A percentile compares a stretch with the other conserved stretches of the same genome.
Conservation (phyloP, 1,140 invertebrate genomes). For the Tetraneura akinire region DNA sequence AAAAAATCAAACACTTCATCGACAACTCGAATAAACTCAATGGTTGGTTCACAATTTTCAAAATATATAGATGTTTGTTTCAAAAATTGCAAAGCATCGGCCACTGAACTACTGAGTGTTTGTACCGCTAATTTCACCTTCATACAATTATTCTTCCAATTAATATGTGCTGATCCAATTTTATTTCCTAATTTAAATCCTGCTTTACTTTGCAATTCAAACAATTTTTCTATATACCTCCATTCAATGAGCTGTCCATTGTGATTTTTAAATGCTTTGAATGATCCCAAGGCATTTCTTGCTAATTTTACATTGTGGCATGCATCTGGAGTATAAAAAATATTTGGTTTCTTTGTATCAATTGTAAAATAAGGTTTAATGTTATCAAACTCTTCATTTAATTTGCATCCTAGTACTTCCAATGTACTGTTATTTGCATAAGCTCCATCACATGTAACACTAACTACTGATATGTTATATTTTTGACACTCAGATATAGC, state of each 20-base stretch:
- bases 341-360: background rate
- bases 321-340: background rate
- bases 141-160: background rate
- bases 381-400: background rate
- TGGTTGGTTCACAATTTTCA: constrained; percentile 14
- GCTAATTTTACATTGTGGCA: constrained; percentile 19
- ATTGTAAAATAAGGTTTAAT: no score
- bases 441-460: background rate
- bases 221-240: background rate
- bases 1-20: no score
- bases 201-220: background rate
- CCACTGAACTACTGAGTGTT: constrained; percentile 2
- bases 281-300: background rate
- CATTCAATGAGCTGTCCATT: background rate
- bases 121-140: constrained; percentile 5
- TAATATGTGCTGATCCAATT: background rate
- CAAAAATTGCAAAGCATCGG: background rate
- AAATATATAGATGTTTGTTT: background rate
- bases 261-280: background rate
- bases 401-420: background rate
- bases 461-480: background rate
- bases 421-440: background rate
- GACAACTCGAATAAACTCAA: constrained; percentile 14
- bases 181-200: constrained; percentile 12
- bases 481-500: background rate